A percentile compares a stretch with the other conserved stretches of the same genome.
Evolutionary conservation across 2,797 vertebrate species (phyloP).

Genomic region (Argentina silus): DNA sequence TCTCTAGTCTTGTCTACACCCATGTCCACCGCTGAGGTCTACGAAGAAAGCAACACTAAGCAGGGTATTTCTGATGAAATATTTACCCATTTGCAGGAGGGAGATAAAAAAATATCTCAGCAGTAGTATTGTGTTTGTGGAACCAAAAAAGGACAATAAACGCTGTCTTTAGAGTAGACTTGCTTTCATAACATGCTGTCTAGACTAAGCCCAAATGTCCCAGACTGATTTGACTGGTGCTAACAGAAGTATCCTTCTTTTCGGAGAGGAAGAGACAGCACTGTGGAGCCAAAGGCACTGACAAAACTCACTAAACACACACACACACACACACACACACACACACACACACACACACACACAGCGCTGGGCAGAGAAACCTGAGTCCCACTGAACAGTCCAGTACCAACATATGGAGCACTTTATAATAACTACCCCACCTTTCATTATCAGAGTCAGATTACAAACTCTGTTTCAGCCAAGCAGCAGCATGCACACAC

Average conservation of each 20-base stretch:
- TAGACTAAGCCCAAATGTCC: conserved; percentile 7
- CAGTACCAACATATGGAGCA: conserved; percentile 8
- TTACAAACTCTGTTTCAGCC: conserved; percentile 35
- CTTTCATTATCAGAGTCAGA: conserved; percentile 37
- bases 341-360: conserved; percentile 4
- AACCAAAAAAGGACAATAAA: conserved; percentile 19
- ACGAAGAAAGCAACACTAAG: conserved; percentile 3
- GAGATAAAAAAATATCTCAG: conserved; percentile 19
- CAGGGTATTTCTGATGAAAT: conserved; percentile 12
- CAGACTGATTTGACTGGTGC: conserved; percentile 14
- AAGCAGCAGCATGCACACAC: conserved; percentile 47
- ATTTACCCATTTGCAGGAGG: conserved; percentile 2
- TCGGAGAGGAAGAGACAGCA: background rate
- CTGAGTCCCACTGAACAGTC: background rate
- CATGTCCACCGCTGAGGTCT: background rate
- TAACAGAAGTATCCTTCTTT: conserved; percentile 1
- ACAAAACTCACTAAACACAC: conserved; percentile 5
- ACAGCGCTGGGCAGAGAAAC: conserved; percentile 7
- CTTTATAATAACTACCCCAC: conserved; percentile 22
- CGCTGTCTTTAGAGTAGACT: conserved; percentile 6
- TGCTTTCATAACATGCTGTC: background rate
- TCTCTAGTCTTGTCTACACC: conserved; percentile 14
- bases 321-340: conserved; percentile 5
- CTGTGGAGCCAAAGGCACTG: conserved; percentile 7
- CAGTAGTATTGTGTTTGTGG: background rate